Percentiles rank a stretch among this genome's conserved stretches.
Evolutionary conservation across 2,797 vertebrate species (phyloP).

Genomic region (Tragopan temminckii): DNA sequence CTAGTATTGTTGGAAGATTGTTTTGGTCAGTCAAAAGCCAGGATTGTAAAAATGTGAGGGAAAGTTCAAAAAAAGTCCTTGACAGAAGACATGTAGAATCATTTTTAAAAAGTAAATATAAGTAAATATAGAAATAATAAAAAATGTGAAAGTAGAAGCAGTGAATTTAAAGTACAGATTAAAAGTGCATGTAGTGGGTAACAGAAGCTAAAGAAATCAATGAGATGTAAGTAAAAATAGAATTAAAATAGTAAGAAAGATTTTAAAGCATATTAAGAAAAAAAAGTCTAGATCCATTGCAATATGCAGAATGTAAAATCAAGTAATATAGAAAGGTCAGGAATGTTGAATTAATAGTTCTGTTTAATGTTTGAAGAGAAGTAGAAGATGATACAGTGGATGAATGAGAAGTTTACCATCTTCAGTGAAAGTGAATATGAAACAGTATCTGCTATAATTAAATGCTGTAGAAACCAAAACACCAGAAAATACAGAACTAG

Average conservation of each 20-base stretch:
- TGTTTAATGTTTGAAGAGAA: slow-evolving; percentile 33
- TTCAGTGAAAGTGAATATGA: slow-evolving; percentile 22
- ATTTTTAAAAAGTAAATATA: slow-evolving; percentile 16
- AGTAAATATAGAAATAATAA: slow-evolving; percentile 30
- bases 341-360: slow-evolving; percentile 35
- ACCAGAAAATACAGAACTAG: not conserved
- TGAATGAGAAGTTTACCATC: slow-evolving; percentile 37
- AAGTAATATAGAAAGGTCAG: slow-evolving; percentile 16
- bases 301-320: slow-evolving; percentile 13
- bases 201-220: slow-evolving; percentile 1
- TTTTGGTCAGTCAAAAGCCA: not conserved
- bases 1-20: not conserved
- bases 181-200: not conserved
- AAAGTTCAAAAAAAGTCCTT: not conserved
- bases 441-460: slow-evolving; percentile 28
- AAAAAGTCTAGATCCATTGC: not conserved
- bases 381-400: not conserved
- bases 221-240: not conserved
- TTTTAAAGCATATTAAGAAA: slow-evolving; percentile 30
- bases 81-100: not conserved
- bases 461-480: slow-evolving; percentile 19
- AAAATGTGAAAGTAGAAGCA: not conserved
- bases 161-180: slow-evolving; percentile 49
- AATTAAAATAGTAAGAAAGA: slow-evolving; percentile 24
- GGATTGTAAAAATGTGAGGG: not conserved